These are phyloP conservation scores for Tanytarsus gracilentus DNA, from an alignment of 2,888 invertebrate species.

Conservation along the genomic window DNA sequence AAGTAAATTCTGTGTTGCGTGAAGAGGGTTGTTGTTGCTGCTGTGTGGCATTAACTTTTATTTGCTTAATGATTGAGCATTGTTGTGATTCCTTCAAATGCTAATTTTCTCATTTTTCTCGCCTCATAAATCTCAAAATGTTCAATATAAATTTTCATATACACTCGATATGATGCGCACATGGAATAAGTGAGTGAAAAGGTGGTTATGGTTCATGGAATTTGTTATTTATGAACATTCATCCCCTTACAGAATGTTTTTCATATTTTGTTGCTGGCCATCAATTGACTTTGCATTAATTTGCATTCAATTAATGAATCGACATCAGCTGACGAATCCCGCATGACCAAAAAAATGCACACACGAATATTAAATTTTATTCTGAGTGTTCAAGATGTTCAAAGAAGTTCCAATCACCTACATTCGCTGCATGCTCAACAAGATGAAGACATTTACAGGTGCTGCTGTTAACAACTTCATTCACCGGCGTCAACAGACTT, in stretches of 20 bases:
- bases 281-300: background rate
- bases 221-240: background rate
- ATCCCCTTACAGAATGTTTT: background rate
- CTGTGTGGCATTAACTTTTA: background rate
- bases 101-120: background rate
- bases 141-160: too few species aligned
- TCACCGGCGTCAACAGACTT: background rate
- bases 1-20: background rate
- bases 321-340: slow-evolving; percentile 1
- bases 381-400: background rate
- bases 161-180: too few species aligned
- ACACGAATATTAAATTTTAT: background rate
- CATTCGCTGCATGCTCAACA: background rate
- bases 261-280: background rate
- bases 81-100: background rate
- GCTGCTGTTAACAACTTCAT: too few species aligned
- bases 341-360: background rate
- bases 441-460: too few species aligned
- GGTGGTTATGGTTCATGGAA: slow-evolving; percentile 10
- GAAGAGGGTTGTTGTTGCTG: background rate
- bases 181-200: background rate
- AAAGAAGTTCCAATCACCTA: slow-evolving; percentile 3
- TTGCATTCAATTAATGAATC: slow-evolving; percentile 2
- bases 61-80: slow-evolving; percentile 1
- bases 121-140: background rate